phyloP scores from a whole-genome alignment of 2,797 vertebrate species.

The Spea hammondii region DNA sequence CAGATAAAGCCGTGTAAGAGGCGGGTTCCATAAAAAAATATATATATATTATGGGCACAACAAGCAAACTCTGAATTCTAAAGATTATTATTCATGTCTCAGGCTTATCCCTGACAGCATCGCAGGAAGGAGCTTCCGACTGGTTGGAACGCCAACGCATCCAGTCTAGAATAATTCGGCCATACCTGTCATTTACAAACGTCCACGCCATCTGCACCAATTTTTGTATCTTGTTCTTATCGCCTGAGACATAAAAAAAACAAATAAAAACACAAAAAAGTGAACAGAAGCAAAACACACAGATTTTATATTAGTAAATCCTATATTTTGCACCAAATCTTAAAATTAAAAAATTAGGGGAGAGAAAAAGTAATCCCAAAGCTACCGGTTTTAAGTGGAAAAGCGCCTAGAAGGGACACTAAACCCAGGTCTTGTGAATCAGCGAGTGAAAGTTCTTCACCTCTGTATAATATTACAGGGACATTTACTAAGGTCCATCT shows the following conservation, averaged over 20 bases:
- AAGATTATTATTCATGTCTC: background rate
- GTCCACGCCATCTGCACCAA: conserved; percentile 96
- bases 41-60: too few relatives aligned
- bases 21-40: background rate
- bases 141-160: background rate
- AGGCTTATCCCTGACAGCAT: background rate
- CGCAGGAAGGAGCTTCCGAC: background rate
- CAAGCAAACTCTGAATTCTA: too few relatives aligned
- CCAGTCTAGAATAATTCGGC: background rate
- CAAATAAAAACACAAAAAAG: background rate
- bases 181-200: conserved; percentile 94
- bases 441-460: too few relatives aligned
- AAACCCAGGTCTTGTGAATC: too few relatives aligned
- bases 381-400: too few relatives aligned
- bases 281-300: background rate
- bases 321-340: too few relatives aligned
- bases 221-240: conserved; percentile 97
- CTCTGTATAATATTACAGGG: too few relatives aligned
- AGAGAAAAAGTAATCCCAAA: too few relatives aligned
- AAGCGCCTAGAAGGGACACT: too few relatives aligned
- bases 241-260: conserved; percentile 69
- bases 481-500: too few relatives aligned
- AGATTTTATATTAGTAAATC: too few relatives aligned
- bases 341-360: too few relatives aligned
- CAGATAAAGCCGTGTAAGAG: background rate